Percentiles rank a stretch among this genome's conserved stretches.
Evolutionary conservation across 2,113 vertebrate species (phyloP).

Genomic region (Silurus meridionalis): DNA sequence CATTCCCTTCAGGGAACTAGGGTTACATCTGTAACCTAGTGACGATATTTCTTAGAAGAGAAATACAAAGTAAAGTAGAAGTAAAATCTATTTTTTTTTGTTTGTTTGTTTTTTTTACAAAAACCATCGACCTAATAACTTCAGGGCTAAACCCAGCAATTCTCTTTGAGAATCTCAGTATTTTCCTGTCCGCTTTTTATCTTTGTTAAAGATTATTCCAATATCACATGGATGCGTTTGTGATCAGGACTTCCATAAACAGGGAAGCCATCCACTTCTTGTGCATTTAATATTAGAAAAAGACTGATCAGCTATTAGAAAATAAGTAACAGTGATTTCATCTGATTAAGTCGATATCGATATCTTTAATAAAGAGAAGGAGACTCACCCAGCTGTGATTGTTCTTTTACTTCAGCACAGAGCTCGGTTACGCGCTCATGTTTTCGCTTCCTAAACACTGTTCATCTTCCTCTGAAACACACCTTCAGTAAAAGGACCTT

Average conservation of each 20-base stretch:
- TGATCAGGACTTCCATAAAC: background rate
- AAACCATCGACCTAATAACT: background rate
- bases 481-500: background rate
- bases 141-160: background rate
- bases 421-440: background rate
- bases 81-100: background rate
- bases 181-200: background rate
- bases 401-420: background rate
- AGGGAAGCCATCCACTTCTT: background rate
- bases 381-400: background rate
- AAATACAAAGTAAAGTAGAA: conserved; percentile 35
- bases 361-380: background rate
- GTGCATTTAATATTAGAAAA: background rate
- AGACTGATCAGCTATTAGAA: background rate
- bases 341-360: background rate
- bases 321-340: background rate
- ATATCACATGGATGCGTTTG: background rate
- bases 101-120: background rate
- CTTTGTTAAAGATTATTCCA: background rate
- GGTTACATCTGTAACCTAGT: too few relatives aligned
- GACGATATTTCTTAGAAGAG: too few relatives aligned
- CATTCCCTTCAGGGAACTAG: too few relatives aligned
- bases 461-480: background rate
- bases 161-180: background rate
- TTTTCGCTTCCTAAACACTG: background rate